These are phyloP conservation scores for Achroia grisella DNA, from an alignment of 1,140 invertebrate species.

Conservation along the genomic window DNA sequence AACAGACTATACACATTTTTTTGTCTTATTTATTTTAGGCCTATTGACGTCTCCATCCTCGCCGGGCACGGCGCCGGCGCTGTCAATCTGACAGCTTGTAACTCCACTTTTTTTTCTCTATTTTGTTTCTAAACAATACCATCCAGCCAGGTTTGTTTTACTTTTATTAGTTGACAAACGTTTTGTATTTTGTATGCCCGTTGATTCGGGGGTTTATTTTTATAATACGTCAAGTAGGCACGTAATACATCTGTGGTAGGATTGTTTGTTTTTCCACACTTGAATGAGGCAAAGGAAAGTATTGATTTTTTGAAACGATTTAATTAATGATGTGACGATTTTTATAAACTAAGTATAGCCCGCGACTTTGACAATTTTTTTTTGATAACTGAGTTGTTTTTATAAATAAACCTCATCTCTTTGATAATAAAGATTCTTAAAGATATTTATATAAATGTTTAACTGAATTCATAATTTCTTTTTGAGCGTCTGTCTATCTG, in stretches of 20 bases:
- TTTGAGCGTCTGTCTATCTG: too few species aligned
- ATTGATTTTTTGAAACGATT: too few species aligned
- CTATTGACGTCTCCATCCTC: constrained; percentile 35
- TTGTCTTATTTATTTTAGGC: constrained; percentile 36
- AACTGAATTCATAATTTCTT: too few species aligned
- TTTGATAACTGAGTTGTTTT: too few species aligned
- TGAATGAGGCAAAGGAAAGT: too few species aligned
- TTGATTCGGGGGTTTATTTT: constrained; percentile 24
- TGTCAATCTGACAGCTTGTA: constrained; percentile 50
- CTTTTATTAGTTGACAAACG: constrained; percentile 43
- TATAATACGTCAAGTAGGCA: constrained; percentile 1
- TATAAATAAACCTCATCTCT: too few species aligned
- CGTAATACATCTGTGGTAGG: neutral
- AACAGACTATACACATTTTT: neutral
- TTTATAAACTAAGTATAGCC: too few species aligned
- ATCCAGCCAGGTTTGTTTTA: constrained; percentile 33
- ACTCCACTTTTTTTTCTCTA: constrained; percentile 23
- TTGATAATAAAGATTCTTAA: too few species aligned
- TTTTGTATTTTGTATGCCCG: constrained; percentile 20
- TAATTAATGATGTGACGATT: too few species aligned
- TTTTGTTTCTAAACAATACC: constrained; percentile 37
- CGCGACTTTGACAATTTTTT: too few species aligned
- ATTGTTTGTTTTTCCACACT: neutral
- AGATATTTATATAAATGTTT: too few species aligned
- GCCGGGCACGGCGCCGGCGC: constrained; percentile 34